Percentiles rank a stretch among this genome's conserved stretches.
Conservation (phyloP, 2,888 invertebrate species). For the Drosophila flavopinicola region DNA sequence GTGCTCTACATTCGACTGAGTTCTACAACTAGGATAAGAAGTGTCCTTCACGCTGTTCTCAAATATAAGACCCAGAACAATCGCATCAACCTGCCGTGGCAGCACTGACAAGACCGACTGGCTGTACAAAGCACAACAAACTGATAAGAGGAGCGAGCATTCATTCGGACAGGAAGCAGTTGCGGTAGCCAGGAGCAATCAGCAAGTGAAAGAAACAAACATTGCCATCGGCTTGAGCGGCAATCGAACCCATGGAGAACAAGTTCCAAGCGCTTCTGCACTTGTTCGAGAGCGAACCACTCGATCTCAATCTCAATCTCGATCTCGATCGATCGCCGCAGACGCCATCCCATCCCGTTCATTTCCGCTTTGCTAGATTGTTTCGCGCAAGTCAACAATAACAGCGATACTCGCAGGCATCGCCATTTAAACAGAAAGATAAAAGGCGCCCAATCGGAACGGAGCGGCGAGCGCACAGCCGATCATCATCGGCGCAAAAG, state of each 20-base stretch:
- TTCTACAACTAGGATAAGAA: too few relatives aligned
- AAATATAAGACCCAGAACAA: neutral
- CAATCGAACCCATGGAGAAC: conserved; percentile 58
- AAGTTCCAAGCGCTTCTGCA: conserved; percentile 52
- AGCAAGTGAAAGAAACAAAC: conserved; percentile 13
- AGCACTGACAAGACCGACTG: conserved; percentile 37
- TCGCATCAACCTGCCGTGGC: conserved; percentile 8
- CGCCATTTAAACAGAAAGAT: conserved; percentile 44
- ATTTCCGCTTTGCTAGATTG: conserved; percentile 70
- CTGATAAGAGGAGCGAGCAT: conserved; percentile 56
- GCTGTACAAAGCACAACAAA: conserved; percentile 25
- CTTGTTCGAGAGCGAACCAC: conserved; percentile 69
- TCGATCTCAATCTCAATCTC: conserved; percentile 34
- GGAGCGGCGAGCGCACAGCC: conserved; percentile 23
- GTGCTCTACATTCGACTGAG: too few relatives aligned
- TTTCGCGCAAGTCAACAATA: conserved; percentile 42
- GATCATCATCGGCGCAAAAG: conserved; percentile 40
- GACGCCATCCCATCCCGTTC: conserved; percentile 53
- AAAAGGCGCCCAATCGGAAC: conserved; percentile 76
- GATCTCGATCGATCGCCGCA: conserved; percentile 24
- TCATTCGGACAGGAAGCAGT: conserved; percentile 62
- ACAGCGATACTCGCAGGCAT: conserved; percentile 44
- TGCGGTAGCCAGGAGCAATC: conserved; percentile 36
- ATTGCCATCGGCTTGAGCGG: conserved; percentile 14
- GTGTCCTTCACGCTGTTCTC: neutral